Evolutionary conservation across 2,113 vertebrate genomes (phyloP), one percentile per base, ranked within the genome.

Genomic region (Motacilla alba): DNA sequence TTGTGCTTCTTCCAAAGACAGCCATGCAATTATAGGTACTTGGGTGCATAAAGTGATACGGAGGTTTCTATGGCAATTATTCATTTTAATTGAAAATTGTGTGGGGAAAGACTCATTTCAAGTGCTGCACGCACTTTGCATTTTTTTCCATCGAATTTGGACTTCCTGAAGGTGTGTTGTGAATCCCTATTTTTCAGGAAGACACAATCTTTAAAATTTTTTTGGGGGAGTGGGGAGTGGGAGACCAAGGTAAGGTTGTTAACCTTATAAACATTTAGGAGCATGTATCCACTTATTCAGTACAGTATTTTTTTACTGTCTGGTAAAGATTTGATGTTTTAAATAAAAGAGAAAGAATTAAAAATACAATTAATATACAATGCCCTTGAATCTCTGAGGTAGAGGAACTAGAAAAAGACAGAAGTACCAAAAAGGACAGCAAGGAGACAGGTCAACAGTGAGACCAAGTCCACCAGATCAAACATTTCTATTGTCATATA

Each of bases 71-170:
- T 85, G 52, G 66, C 88, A 95, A 95, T 96, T 96, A 93, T 85
- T 90, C 72, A 92, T 94, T 87, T 90, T 93, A 96, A 95, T 90
- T 88, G 80, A 95, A 97, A 95, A 95, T 49, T 91, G 46, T 67
- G 35, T n/a, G 79, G 31, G 69, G 24, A 74, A 94, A 91, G 91
- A 56, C 35, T 82, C 7, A 7, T 58, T 93, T 83, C 69, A 87
- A 91, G 77, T 70, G 47, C 58, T 85, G 68, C 56, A 83, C 6
- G 1, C 15, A 81, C 83, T 96, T 49, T 83, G 33, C 75, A 86
- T 93, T 76, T 94, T 30, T 93, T 96, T 93, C 85, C 66, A 56
- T 87, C 86, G 68, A 90, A 83, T 75, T 10, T 52, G 52, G 83
- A 88, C 22, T 74, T 90, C 64, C n/a, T 70, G 13, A 72, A 47